These are phyloP conservation scores for Abrostola tripartita DNA, from an alignment of 2,888 invertebrate species.

Conservation along the genomic window DNA sequence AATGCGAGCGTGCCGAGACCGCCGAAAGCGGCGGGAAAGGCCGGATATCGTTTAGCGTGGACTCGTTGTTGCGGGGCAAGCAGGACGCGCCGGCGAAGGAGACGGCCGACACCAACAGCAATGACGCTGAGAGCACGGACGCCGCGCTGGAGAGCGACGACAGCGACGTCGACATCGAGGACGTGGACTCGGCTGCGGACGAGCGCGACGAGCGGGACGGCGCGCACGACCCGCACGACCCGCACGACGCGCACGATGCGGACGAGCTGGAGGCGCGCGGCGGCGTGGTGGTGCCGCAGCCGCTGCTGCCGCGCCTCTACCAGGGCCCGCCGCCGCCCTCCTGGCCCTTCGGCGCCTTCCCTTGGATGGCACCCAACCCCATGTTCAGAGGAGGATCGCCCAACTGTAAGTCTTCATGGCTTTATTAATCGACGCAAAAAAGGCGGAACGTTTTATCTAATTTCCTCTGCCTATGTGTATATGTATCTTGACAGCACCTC, in stretches of 20 bases:
- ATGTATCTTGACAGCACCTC: too few species aligned
- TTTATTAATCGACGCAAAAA: background rate
- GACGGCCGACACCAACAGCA: constrained; percentile 71
- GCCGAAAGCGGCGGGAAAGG: constrained; percentile 87
- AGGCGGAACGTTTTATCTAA: too few species aligned
- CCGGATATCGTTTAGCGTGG: constrained; percentile 93
- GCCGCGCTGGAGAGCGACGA: constrained; percentile 79
- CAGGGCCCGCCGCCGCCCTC: constrained; percentile 86
- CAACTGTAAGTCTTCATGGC: constrained; percentile 85
- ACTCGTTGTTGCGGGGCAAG: constrained; percentile 88
- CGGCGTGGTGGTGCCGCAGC: constrained; percentile 91
- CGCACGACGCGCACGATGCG: constrained; percentile 78
- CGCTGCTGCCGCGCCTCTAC: constrained; percentile 89
- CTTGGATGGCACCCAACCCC: constrained; percentile 90
- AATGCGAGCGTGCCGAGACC: constrained; percentile 85
- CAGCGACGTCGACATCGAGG: constrained; percentile 86
- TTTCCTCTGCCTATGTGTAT: too few species aligned
- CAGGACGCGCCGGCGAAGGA: constrained; percentile 71
- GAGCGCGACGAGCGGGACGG: constrained; percentile 82
- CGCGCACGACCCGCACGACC: constrained; percentile 79
- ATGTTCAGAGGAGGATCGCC: constrained; percentile 89
- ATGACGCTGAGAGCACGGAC: constrained; percentile 80
- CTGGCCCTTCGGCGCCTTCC: constrained; percentile 91
- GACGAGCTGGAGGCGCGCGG: constrained; percentile 82
- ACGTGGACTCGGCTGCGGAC: constrained; percentile 80